Evolutionary conservation across 2,888 invertebrate species (phyloP), one percentile per base, ranked within the genome.

Genomic region (Sinopyrophorus schimmeli): DNA sequence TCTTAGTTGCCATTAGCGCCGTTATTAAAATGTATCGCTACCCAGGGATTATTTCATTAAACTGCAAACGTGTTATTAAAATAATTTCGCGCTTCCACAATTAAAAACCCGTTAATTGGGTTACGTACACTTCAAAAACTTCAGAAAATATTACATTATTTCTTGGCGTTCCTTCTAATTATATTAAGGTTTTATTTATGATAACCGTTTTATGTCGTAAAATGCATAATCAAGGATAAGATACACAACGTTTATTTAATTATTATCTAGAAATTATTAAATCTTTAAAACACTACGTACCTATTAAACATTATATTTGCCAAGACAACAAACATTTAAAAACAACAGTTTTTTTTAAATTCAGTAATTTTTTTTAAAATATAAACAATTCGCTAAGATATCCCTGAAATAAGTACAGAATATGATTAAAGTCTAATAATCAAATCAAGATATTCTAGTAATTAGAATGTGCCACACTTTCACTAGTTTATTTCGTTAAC

Each of bases 101-200:
- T 64, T 64, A 64, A 64, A 63, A 62, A 59, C 58, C 40, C 50
- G 58, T 61, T 62, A 61, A 63, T 63, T 63, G 55, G 49, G 55
- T 62, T 61, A 60, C 26, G 35, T 49, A 51, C 44, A 51, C 42
- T 38, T 42, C 28, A 43, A 47, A 51, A 42, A 48, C 12, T 28
- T 15, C 7, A 21, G 9, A 31, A 14, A 42, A 21, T 21, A 30
- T 27, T 15, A 5, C 27, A 27, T 3, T 14, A 20, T 23, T 12
- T 11, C n/a, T 15, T 15, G 6, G 11, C 7, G 9, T 17, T 38
- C 31, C 12, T 10, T 10, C 10, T 24, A 37, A 30, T 43, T 16
- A 14, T 31, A 31, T 47, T 26, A 32, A 7, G 6, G 9, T 37
- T 7, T 26, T 17, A 30, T 38, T 38, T 38, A 38, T 31, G 11